These are phyloP conservation scores for Lasaia peninsularis DNA, from an alignment of 1,140 invertebrate genomes.

Conservation along the genomic window DNA sequence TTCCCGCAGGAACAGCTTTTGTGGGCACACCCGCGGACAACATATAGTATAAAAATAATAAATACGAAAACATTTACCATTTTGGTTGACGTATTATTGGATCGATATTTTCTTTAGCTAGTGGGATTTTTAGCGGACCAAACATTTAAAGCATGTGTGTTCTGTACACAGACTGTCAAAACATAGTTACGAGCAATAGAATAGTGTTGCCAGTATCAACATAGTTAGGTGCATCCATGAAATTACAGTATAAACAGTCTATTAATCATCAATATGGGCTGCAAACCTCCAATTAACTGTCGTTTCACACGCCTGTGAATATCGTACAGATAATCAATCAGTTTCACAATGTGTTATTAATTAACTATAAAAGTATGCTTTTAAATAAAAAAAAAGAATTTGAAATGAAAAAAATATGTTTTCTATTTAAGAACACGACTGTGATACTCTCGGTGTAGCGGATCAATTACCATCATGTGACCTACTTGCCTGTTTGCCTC, in stretches of 20 bases:
- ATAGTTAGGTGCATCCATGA: conserved; percentile 14
- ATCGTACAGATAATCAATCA: background rate
- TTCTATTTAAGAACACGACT: no score
- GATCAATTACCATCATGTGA: no score
- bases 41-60: no score
- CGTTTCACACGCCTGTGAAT: conserved; percentile 1
- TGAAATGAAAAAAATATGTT: no score
- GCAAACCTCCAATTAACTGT: conserved; percentile 17
- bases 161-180: conserved; percentile 5
- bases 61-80: no score
- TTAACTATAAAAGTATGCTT: background rate
- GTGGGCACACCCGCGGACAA: no score
- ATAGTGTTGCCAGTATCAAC: conserved; percentile 16
- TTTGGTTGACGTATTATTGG: no score
- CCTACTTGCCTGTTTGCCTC: no score
- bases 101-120: background rate
- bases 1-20: no score
- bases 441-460: no score
- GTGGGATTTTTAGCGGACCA: background rate
- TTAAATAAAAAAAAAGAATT: no score
- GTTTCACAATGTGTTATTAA: background rate
- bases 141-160: background rate
- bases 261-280: conserved; percentile 16
- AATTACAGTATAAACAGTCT: conserved; percentile 13
- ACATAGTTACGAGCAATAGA: conserved; percentile 13